These are phyloP conservation scores for Sitta europaea DNA, from an alignment of 2,113 vertebrate genomes.

Conservation along the genomic window DNA sequence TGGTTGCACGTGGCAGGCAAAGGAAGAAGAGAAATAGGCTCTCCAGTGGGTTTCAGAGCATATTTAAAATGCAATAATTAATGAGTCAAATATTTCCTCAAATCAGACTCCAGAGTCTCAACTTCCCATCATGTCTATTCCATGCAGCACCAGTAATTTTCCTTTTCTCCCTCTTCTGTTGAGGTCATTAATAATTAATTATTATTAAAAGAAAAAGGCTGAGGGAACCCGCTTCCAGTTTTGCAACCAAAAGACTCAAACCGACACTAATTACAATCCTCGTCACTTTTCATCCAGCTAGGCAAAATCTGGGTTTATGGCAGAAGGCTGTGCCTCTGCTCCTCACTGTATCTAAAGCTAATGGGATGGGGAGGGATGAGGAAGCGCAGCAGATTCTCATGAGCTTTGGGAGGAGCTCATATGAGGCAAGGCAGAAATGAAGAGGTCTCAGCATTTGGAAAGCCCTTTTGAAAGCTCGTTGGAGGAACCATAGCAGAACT, in stretches of 20 bases:
- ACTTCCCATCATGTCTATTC: not conserved
- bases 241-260: slow-evolving; percentile 16
- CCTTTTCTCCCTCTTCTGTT: not conserved
- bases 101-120: slow-evolving; percentile 16
- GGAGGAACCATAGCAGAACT: slow-evolving; percentile 46
- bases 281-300: not conserved
- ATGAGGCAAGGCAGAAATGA: not conserved
- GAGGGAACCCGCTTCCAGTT: not conserved
- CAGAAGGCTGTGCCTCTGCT: not conserved
- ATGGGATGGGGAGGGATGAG: not conserved
- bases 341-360: not conserved
- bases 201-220: slow-evolving; percentile 7
- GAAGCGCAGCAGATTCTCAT: not conserved
- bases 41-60: not conserved
- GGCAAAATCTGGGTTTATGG: not conserved
- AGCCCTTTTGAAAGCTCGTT: not conserved
- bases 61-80: slow-evolving; percentile 29
- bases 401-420: slow-evolving; percentile 11
- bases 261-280: not conserved
- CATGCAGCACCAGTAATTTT: slow-evolving; percentile 1
- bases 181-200: slow-evolving; percentile 33
- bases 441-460: not conserved
- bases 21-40: not conserved
- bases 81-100: not conserved
- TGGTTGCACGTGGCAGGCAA: not conserved